Evolutionary conservation across 1,140 invertebrate genomes (phyloP).

Genomic region (Bemisia tabaci): DNA sequence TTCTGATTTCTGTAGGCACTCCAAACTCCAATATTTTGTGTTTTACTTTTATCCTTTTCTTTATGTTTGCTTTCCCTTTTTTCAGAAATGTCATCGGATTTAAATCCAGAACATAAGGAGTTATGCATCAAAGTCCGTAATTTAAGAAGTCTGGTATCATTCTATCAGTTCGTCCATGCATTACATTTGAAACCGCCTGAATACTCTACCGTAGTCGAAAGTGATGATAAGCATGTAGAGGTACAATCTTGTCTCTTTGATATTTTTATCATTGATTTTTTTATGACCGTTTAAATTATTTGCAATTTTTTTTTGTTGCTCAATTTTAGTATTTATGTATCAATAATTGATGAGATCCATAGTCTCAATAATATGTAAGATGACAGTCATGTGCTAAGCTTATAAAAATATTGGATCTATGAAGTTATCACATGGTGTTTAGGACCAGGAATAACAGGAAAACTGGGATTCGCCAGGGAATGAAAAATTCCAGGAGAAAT

Average conservation of each 20-base stretch:
- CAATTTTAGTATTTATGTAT: too few species aligned
- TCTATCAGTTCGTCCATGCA: slow-evolving; percentile 32
- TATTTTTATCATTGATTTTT: not conserved
- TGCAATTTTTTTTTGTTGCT: slow-evolving; percentile 1
- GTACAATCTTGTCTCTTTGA: not conserved
- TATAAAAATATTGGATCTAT: too few species aligned
- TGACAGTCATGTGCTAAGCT: too few species aligned
- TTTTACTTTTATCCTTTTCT: too few species aligned
- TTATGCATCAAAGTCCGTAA: slow-evolving; percentile 27
- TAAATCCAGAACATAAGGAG: slow-evolving; percentile 25
- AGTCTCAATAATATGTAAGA: too few species aligned
- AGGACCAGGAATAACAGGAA: too few species aligned
- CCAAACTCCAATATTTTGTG: too few species aligned
- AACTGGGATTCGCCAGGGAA: too few species aligned
- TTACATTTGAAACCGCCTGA: slow-evolving; percentile 29
- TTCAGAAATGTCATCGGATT: slow-evolving; percentile 27
- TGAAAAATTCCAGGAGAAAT: too few species aligned
- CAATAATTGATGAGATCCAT: too few species aligned
- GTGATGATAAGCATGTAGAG: slow-evolving; percentile 15
- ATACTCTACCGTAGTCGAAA: slow-evolving; percentile 27
- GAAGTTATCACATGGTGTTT: too few species aligned
- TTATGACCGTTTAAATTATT: not conserved
- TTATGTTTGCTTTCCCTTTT: slow-evolving; percentile 12
- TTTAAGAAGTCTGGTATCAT: slow-evolving; percentile 29
- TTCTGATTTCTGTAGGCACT: too few species aligned